Percentiles rank a stretch among this genome's conserved stretches.
Conservation (phyloP, 2,113 vertebrate species). For the Cnemophilus loriae region DNA sequence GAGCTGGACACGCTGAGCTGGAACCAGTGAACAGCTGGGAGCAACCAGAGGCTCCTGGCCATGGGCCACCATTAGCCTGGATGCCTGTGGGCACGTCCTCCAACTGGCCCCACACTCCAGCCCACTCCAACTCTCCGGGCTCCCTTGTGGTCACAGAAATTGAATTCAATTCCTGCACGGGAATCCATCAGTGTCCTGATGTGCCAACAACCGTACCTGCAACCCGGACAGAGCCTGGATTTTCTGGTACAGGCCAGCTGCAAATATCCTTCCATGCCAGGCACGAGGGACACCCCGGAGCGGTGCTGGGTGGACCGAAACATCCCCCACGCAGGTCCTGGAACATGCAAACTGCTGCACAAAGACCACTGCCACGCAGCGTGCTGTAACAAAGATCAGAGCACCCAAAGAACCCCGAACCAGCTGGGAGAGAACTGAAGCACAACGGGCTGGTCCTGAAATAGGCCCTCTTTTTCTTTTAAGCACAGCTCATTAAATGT, state of each 20-base stretch:
- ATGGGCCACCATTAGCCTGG: rapidly evolving
- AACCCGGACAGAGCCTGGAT: background rate
- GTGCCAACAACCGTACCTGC: background rate
- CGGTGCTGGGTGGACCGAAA: rapidly evolving
- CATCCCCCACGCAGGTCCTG: background rate
- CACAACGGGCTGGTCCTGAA: background rate
- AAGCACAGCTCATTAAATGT: slow-evolving; percentile 59
- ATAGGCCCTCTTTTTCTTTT: slow-evolving; percentile 36
- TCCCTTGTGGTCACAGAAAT: background rate
- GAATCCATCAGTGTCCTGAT: background rate
- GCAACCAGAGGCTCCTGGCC: background rate
- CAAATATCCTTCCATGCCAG: background rate
- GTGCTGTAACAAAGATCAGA: background rate
- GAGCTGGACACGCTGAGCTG: background rate
- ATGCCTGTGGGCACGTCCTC: rapidly evolving
- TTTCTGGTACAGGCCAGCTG: background rate
- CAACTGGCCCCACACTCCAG: background rate
- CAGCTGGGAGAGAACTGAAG: background rate
- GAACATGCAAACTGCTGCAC: background rate
- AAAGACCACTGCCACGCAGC: background rate
- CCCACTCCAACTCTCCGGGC: background rate
- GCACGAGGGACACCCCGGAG: rapidly evolving
- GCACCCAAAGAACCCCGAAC: background rate
- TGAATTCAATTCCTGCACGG: background rate
- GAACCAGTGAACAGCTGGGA: background rate